Evolutionary conservation across 2,113 vertebrate species (phyloP), one percentile per base, ranked within the genome.

Genomic region (Bothrops jararaca): DNA sequence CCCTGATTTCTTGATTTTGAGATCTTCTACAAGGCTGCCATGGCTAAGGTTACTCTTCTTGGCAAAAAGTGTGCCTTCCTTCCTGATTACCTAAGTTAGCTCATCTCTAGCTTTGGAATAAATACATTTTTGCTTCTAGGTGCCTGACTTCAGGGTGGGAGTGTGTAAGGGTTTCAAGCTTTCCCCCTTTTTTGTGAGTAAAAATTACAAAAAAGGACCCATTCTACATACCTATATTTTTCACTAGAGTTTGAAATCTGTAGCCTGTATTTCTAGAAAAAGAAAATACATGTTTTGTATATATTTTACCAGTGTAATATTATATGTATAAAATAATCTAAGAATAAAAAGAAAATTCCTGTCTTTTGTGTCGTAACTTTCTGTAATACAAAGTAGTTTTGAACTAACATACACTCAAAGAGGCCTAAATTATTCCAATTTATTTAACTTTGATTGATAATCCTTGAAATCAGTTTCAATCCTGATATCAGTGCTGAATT

Each of bases 51-150:
- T 92, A 58, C 54, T 86, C 90, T 58, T n/a, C 54, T 85, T 50
- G 54, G 92, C 53, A 90, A 90, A 90, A 60, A 86, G 54, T 26
- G 74, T 86, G 89, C 89, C 92, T 93, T 92, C 57, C 34, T 89
- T 86, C 54, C 92, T 86, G 74, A 58, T 39, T 42, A 54, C 45
- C 24, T 48, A 23, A 9, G 11, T 86, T 64, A 29, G 34, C 8
- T 23, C 22, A 52, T 56, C 12, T 86, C 18, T 90, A 74, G 74
- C 45, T 92, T 86, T 90, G 54, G 45, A 52, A 50, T 39, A 92
- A 50, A 64, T 5, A 52, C 23, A n/a, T 23, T 24, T 74, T 39
- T 89, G 50, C 24, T 91, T 60, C 42, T 92, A 22, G 34, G 50
- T 89, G 18, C n/a, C 12, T 53, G 54, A 13, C 13, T 42, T 85